Percentiles rank a stretch among this genome's conserved stretches.
Evolutionary conservation across 2,888 invertebrate species (phyloP).

Genomic region (Pterostichus madidus): DNA sequence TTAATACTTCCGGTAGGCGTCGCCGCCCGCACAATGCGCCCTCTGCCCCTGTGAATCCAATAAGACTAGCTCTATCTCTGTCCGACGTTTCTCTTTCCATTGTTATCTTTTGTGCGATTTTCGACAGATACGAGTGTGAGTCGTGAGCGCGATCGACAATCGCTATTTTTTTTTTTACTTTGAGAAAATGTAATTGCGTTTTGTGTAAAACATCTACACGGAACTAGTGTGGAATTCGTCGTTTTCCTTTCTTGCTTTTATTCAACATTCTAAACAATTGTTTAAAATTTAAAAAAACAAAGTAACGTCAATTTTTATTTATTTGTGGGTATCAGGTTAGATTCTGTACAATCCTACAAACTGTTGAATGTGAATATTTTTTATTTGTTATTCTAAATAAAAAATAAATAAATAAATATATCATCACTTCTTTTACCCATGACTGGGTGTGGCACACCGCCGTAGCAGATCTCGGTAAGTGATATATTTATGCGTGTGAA

Average conservation of each 20-base stretch:
- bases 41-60: conserved; percentile 38
- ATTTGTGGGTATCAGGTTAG: too few relatives aligned
- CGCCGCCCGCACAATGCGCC: background rate
- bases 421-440: too few relatives aligned
- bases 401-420: too few relatives aligned
- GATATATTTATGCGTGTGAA: too few relatives aligned
- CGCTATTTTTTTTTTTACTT: background rate
- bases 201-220: background rate
- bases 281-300: background rate
- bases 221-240: background rate
- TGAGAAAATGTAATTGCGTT: conserved; percentile 1
- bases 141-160: background rate
- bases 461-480: too few relatives aligned
- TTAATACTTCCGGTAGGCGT: conserved; percentile 55
- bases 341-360: too few relatives aligned
- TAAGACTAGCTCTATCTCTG: conserved; percentile 21
- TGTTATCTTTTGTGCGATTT: conserved; percentile 30
- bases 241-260: too few relatives aligned
- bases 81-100: conserved; percentile 15
- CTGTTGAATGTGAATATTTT: too few relatives aligned
- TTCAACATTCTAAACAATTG: too few relatives aligned
- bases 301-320: too few relatives aligned
- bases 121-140: conserved; percentile 22
- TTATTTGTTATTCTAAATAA: too few relatives aligned
- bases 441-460: too few relatives aligned